Evolutionary conservation across 2,113 vertebrate genomes (phyloP), one percentile per base, ranked within the genome.

Genomic region (Lophochroa leadbeateri): DNA sequence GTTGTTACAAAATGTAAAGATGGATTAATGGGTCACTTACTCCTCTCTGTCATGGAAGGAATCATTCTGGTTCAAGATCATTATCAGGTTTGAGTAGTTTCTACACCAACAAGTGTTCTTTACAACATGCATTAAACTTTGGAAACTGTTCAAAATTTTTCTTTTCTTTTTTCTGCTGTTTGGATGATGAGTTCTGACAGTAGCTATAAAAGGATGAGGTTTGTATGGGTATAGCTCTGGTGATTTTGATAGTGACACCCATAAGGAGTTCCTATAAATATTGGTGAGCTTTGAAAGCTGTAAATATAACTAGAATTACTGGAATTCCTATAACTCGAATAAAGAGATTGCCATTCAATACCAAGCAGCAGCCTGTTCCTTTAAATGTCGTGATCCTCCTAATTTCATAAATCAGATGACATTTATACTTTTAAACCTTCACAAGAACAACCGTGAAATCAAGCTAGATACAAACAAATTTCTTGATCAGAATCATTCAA

Each of bases 11-110:
- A 86, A 31, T 97, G 97, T 89, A 39, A 88, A 60, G 74, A 64
- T 37, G 86, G 60, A 49, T 50, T 95, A 46, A 25, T 0, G 0
- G 86, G 55, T 79, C 61, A 31, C 28, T 80, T 97, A 60, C 11
- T 97, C 14, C 25, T 94, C 1, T 57, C 93, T 63, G 44, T 83
- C 23, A 31, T 97, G 28, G 97, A 93, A 91, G 97, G 63, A 20
- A 67, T 97, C 35, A 7, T 25, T 35, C 39, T 96, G 50, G 12
- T 87, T 41, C 90, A 4, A 9, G 87, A 68, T 88, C 89, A 64
- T n/a, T 97, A 92, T 67, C 96, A 98, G 98, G 98, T 98, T 53
- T 85, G 97, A 88, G 11, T 37, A 14, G 53, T 55, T 94, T 53
- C 58, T 50, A 77, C 25, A 79, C 13, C 20, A 72, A 64, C 23